phyloP scores from a whole-genome alignment of 2,113 vertebrate genomes.

The Pelecanoides urinatrix region DNA sequence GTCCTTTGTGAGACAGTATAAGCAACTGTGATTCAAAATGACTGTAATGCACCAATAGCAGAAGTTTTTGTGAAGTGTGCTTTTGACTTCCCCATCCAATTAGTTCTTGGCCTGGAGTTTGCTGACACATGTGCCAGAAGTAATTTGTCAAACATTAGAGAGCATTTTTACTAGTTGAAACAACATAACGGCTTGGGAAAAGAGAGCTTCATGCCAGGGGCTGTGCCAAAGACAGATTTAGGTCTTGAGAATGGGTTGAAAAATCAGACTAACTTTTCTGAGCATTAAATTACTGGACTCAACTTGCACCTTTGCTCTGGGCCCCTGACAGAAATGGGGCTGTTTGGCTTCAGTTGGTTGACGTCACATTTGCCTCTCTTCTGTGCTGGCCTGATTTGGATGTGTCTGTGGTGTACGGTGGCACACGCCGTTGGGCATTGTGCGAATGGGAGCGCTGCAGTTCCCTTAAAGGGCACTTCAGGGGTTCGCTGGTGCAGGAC shows the following conservation, averaged over 20 bases:
- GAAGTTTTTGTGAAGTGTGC: not conserved
- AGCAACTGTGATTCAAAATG: not conserved
- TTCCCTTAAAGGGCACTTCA: not conserved
- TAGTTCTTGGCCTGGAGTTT: not conserved
- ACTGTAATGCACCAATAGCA: not conserved
- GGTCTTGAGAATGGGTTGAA: not conserved
- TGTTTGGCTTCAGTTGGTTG: rapidly evolving
- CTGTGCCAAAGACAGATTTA: not conserved
- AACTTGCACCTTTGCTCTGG: not conserved
- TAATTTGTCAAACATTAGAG: not conserved
- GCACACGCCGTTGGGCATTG: rapidly evolving
- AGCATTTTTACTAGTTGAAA: not conserved
- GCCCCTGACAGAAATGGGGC: not conserved
- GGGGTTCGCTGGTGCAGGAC: rapidly evolving
- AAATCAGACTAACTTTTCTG: not conserved
- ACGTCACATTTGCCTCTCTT: not conserved
- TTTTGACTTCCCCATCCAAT: constrained; percentile 1
- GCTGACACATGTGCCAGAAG: not conserved
- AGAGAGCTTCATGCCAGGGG: not conserved
- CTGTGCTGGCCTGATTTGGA: not conserved
- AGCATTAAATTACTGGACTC: not conserved
- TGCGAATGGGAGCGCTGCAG: not conserved
- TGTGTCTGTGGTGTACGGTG: not conserved
- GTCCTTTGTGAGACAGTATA: not conserved
- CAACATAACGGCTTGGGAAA: not conserved